Percentiles rank a stretch among this genome's conserved stretches.
Conservation (phyloP, 2,888 invertebrate species). For the Alentia gelatinosa region DNA sequence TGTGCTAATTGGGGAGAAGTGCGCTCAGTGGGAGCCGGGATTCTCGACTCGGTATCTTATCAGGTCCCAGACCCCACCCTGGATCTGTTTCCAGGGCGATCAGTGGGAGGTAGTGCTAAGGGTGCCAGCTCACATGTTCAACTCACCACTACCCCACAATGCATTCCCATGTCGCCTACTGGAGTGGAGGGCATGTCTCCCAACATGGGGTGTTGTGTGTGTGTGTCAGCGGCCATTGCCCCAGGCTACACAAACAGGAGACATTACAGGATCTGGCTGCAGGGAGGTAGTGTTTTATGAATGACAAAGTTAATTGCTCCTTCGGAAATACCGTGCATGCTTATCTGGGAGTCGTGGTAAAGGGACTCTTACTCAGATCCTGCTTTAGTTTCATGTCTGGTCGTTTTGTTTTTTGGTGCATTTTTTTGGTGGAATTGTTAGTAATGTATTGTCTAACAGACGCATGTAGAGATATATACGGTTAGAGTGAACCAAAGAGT, state of each 20-base stretch:
- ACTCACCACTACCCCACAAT: background rate
- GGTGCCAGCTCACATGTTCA: background rate
- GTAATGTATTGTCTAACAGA: too few species aligned
- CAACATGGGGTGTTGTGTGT: background rate
- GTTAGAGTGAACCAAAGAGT: too few species aligned
- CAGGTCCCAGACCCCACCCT: background rate
- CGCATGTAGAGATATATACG: too few species aligned
- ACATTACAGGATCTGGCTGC: background rate
- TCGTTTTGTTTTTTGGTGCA: too few species aligned
- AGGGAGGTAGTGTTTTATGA: background rate
- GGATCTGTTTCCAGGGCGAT: background rate
- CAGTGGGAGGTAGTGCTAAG: background rate
- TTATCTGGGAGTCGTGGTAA: background rate
- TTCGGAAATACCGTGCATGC: background rate
- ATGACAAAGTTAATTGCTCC: background rate
- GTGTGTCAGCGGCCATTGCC: background rate
- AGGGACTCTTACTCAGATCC: background rate
- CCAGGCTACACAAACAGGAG: background rate
- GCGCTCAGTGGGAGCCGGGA: background rate
- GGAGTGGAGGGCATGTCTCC: background rate
- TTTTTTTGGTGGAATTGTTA: too few species aligned
- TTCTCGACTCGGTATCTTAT: background rate
- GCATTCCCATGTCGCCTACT: constrained; percentile 14
- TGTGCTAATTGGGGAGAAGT: constrained; percentile 33
- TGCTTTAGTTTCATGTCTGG: too few species aligned